These are phyloP conservation scores for Acanthornis magna DNA, from an alignment of 2,797 vertebrate species.

Conservation along the genomic window DNA sequence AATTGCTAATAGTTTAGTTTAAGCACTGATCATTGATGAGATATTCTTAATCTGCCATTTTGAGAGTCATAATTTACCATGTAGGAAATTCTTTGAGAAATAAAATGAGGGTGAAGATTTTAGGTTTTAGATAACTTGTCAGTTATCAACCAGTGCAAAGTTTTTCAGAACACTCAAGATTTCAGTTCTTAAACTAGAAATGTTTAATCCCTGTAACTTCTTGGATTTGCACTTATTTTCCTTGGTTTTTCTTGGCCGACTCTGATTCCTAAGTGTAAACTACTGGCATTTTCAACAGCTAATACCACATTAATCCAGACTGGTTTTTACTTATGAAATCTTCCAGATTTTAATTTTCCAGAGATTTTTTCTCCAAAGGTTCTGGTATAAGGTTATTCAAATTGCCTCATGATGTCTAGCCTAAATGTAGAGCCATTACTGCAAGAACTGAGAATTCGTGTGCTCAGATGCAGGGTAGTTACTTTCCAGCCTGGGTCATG, in stretches of 20 bases:
- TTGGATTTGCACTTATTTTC: not conserved
- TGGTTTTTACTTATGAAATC: not conserved
- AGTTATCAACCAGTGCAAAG: not conserved
- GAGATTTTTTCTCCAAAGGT: not conserved
- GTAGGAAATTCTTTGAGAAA: not conserved
- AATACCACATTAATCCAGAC: not conserved
- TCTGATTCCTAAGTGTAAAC: not conserved
- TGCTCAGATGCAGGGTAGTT: not conserved
- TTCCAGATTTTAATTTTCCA: not conserved
- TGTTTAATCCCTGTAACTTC: not conserved
- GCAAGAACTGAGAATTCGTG: not conserved
- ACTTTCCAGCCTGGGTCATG: not conserved
- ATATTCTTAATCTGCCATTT: not conserved
- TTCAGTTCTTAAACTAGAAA: not conserved
- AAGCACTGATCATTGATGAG: not conserved
- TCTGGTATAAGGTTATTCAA: not conserved
- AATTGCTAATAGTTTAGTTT: not conserved
- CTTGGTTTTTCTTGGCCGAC: not conserved
- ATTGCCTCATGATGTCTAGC: not conserved
- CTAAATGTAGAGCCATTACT: not conserved
- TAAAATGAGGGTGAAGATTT: not conserved
- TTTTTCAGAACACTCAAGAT: not conserved
- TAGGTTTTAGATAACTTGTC: not conserved
- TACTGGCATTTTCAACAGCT: not conserved
- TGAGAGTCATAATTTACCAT: not conserved